These are phyloP conservation scores for Heteromormyrus szaboi DNA, from an alignment of 2,797 vertebrate species.

Conservation along the genomic window DNA sequence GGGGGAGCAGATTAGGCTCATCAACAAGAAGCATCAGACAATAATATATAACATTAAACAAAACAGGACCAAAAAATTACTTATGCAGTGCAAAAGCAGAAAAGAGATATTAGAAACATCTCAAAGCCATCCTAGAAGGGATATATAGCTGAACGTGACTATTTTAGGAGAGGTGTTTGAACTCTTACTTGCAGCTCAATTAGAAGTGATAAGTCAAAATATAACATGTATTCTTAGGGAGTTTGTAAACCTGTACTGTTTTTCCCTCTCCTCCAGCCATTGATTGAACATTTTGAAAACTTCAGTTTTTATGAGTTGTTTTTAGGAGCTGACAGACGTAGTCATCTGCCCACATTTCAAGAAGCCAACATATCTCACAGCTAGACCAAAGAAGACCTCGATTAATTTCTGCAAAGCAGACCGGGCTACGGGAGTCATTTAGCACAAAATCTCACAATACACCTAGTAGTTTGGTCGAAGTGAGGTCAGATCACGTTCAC, in stretches of 20 bases:
- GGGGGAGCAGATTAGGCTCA: not conserved
- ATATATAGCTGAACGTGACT: not conserved
- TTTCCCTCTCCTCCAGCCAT: not conserved
- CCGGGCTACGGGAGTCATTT: not conserved
- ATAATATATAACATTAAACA: not conserved
- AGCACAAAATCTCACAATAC: not conserved
- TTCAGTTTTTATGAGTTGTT: not conserved
- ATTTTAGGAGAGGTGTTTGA: not conserved
- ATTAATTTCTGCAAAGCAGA: not conserved
- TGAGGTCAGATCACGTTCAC: not conserved
- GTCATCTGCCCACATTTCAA: not conserved
- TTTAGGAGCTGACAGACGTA: not conserved
- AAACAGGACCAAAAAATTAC: not conserved
- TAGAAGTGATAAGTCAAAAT: not conserved
- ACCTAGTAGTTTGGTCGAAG: not conserved
- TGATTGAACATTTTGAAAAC: not conserved
- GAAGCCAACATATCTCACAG: not conserved
- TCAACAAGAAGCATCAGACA: not conserved
- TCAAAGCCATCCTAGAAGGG: not conserved
- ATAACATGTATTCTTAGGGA: not conserved
- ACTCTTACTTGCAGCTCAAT: not conserved
- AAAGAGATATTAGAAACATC: not conserved
- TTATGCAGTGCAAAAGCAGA: not conserved
- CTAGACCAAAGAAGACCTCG: not conserved
- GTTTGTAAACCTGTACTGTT: not conserved